Conservation (phyloP, 1,140 invertebrate genomes). For the Magallana ariakensis region DNA sequence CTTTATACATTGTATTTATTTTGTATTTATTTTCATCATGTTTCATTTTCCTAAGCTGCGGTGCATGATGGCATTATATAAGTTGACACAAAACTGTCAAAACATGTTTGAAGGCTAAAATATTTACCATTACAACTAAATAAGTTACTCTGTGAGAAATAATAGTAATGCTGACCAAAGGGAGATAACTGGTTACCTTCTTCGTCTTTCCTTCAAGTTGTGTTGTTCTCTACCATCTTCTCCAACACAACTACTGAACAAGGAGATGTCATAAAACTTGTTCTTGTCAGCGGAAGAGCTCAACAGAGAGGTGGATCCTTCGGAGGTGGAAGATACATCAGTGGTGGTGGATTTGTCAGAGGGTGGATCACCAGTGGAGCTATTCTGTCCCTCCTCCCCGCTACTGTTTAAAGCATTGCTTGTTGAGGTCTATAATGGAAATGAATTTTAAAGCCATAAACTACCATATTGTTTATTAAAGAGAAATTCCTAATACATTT, state of each 20-base stretch:
- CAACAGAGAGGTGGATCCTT: conserved; percentile 44
- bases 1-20: too few relatives aligned
- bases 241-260: conserved; percentile 37
- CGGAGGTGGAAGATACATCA: conserved; percentile 20
- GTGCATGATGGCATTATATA: too few relatives aligned
- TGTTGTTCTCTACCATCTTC: conserved; percentile 72
- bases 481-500: too few relatives aligned
- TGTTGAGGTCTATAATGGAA: neutral
- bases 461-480: too few relatives aligned
- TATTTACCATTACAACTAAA: too few relatives aligned
- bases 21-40: too few relatives aligned
- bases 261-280: conserved; percentile 42
- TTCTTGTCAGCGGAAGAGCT: conserved; percentile 31
- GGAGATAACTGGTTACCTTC: conserved; percentile 65
- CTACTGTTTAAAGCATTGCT: conserved; percentile 59
- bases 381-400: conserved; percentile 61
- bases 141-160: too few relatives aligned
- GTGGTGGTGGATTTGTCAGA: conserved; percentile 24
- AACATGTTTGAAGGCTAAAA: neutral
- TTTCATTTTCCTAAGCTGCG: too few relatives aligned
- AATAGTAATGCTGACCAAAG: too few relatives aligned
- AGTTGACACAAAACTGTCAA: too few relatives aligned
- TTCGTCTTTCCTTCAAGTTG: conserved; percentile 77
- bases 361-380: conserved; percentile 32
- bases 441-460: too few relatives aligned